These are phyloP conservation scores for Bos javanicus DNA, from an alignment of 2,113 vertebrate species.

Conservation along the genomic window DNA sequence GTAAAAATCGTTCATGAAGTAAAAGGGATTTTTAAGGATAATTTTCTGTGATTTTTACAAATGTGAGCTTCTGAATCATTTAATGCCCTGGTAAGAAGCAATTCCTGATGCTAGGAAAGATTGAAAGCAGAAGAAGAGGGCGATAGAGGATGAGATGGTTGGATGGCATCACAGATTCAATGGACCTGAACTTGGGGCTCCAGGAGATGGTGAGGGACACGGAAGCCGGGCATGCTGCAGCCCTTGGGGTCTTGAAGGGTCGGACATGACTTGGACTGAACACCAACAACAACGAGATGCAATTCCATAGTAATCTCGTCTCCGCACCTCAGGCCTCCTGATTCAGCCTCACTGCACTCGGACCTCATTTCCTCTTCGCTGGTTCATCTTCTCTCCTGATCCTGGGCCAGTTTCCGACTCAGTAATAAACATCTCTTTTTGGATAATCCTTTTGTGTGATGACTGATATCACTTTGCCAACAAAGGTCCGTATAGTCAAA, in stretches of 20 bases:
- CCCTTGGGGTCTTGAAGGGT: neutral
- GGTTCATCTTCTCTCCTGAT: neutral
- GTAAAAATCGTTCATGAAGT: neutral
- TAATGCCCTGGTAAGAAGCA: neutral
- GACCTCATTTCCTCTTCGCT: neutral
- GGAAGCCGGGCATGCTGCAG: neutral
- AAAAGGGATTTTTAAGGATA: neutral
- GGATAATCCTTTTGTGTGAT: neutral
- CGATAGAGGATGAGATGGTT: neutral
- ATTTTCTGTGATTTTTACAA: constrained; percentile 14
- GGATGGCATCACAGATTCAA: neutral
- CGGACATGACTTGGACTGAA: neutral
- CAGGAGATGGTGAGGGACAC: neutral
- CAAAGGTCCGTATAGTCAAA: neutral
- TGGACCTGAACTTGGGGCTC: neutral
- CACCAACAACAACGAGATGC: neutral
- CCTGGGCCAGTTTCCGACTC: neutral
- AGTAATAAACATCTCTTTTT: neutral
- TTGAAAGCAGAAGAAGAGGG: neutral
- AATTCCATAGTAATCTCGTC: neutral
- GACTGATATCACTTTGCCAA: neutral
- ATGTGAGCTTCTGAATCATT: neutral
- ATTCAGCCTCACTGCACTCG: neutral
- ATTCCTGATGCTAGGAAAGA: neutral
- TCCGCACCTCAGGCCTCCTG: neutral